Base-by-base conservation (phyloP, 1,140 invertebrate genomes). In the Planococcus citri region DNA sequence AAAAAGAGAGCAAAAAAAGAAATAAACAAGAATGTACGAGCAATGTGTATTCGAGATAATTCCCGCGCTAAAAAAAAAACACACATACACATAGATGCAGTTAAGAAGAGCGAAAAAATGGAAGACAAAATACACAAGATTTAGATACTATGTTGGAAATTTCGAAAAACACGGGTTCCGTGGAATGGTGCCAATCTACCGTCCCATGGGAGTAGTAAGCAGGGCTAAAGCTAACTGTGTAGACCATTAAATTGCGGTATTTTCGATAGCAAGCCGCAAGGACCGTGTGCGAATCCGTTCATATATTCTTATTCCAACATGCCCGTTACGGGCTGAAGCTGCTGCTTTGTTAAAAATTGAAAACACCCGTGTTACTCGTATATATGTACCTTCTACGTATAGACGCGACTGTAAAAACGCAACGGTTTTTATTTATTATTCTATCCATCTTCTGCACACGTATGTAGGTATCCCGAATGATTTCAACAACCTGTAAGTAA, bases 21-120 rank as follows among this genome's bases (percentile, higher is more conserved):
- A 51, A 51, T 51, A 51, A 51, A 51, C 41, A 51, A 51, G 41
- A 51, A 51, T 51, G 41, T 51, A 51, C 41, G 41, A 51, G 41
- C 41, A 51, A 51, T 51, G 41, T 51, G 41, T 51, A 51, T 17
- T 51, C 41, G 41, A 20, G 41, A 51, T 51, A 51, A 51, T 51
- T 51, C 41, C 41, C 10, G n/a, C 41, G 41, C 17, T 14, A 51
- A 51, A 51, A 51, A 51, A 51, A 51, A 51, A 3, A 17, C 6
- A 20, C 41, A 17, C 33, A 37, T 37, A 37, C 33, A 37, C n/a
- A n/a, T n/a, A n/a, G n/a, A 12, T 33, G 29, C 29, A 33, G 29
- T 33, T 33, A 33, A 12, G 29, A 33, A 33, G 29, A 33, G 12
- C 29, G 29, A 12, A 51, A 51, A 51, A 51, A 51, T 51, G n/a